Conservation (phyloP, 2,113 vertebrate genomes). For the Plecturocebus donacophilus region DNA sequence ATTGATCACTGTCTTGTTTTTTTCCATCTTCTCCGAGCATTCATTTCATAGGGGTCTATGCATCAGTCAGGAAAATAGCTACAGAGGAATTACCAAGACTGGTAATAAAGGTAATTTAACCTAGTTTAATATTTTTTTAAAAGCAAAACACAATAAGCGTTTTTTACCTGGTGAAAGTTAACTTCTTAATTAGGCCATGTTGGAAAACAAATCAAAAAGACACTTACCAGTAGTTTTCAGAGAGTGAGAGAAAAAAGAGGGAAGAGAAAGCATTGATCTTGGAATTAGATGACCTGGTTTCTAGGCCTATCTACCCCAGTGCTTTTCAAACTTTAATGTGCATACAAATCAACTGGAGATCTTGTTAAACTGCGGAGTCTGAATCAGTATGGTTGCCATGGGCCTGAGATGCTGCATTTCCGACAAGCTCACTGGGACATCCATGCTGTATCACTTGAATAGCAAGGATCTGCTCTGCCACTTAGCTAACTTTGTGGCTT, state of each 20-base stretch:
- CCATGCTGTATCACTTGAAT: background rate
- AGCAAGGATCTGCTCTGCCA: background rate
- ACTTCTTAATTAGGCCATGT: conserved; percentile 71
- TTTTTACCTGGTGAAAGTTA: conserved; percentile 70
- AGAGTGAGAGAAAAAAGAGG: background rate
- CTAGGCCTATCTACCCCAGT: background rate
- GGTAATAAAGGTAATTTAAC: conserved; percentile 86
- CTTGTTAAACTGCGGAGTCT: background rate
- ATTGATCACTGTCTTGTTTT: conserved; percentile 88
- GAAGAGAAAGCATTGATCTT: background rate
- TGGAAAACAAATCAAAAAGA: conserved; percentile 42
- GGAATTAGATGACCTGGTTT: conserved; percentile 1
- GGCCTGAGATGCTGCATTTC: background rate
- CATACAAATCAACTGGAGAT: background rate
- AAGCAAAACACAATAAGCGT: conserved; percentile 54
- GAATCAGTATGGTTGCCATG: background rate
- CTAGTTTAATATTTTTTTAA: conserved; percentile 80
- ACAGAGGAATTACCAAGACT: conserved; percentile 81
- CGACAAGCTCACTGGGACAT: background rate
- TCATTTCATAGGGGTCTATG: conserved; percentile 84
- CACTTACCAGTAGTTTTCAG: background rate
- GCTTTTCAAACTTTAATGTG: conserved; percentile 1
- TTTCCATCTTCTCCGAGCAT: conserved; percentile 84
- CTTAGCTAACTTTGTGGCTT: background rate
- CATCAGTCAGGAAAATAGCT: conserved; percentile 86